Evolutionary conservation across 2,113 vertebrate genomes (phyloP), one percentile per base, ranked within the genome.

Genomic region (Madoqua kirkii): DNA sequence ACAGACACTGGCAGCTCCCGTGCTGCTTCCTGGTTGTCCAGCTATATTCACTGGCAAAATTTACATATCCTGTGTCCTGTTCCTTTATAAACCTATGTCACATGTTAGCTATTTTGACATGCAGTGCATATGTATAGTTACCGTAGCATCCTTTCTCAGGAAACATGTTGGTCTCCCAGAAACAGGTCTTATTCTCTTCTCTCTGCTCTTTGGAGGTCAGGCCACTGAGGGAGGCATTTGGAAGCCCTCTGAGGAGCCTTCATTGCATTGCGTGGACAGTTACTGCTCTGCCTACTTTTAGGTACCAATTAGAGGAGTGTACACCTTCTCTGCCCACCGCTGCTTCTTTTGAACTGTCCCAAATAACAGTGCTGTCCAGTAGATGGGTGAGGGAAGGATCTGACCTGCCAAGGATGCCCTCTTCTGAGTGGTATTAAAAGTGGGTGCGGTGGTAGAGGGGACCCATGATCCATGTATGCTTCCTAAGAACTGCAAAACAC

Each of bases 31-130:
- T 86, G 9, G 13, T 52, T 29, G 23, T 52, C 48, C 55, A 86
- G 36, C 11, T 83, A 83, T 74, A 48, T 43, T n/a, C 45, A 88
- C 10, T 13, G 67, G 60, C 40, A 40, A 85, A 89, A 57, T n/a
- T 27, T 52, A 8, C 0, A 1, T 10, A 33, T 25, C 3, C 5
- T 60, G 29, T 82, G 17, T n/a, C 45, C 13, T 29, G 1, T 60
- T 86, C 10, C 19, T 45, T 97, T 29, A 50, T 15, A 92, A 91
- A 59, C 11, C 64, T 50, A 40, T 19, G n/a, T 97, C 45, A 55
- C 4, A 33, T 29, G 21, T 59, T 55, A 89, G 52, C 36, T 87
- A 15, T 29, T 19, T 2, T 48, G 62, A 59, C 21, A 36, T 52
- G 59, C n/a, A 64, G 50, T 82, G 55, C 48, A 0, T 55, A 36